These are phyloP conservation scores for Drosophila equinoxialis DNA, from an alignment of 1,140 invertebrate species.

Conservation along the genomic window DNA sequence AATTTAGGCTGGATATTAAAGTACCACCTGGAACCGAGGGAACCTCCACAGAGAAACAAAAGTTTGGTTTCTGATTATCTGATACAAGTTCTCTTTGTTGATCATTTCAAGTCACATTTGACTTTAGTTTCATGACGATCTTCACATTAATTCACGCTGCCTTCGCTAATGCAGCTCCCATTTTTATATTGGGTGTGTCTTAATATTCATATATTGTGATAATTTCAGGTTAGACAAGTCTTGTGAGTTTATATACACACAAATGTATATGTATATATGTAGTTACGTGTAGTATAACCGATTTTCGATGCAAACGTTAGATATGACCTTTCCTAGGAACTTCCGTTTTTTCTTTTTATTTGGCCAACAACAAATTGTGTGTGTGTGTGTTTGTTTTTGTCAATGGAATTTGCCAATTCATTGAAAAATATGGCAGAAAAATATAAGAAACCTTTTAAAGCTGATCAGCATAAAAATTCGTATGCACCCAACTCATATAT, in stretches of 20 bases:
- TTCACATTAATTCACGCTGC: not conserved
- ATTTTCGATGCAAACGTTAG: conserved; percentile 8
- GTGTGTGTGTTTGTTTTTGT: conserved; percentile 19
- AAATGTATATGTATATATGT: not conserved
- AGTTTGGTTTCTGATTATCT: not conserved
- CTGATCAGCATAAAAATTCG: conserved; percentile 16
- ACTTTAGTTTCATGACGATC: not conserved
- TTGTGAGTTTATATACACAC: not conserved
- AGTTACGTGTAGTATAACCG: too few relatives aligned
- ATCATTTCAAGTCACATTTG: not conserved
- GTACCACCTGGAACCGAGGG: not conserved
- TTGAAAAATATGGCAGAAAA: conserved; percentile 39
- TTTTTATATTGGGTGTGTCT: conserved; percentile 9
- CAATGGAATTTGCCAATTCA: conserved; percentile 55
- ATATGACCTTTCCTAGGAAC: conserved; percentile 39
- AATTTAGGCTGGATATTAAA: not conserved
- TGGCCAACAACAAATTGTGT: not conserved
- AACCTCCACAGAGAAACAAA: not conserved
- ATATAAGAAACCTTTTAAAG: conserved; percentile 26
- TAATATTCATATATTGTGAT: conserved; percentile 1
- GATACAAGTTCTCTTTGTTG: not conserved
- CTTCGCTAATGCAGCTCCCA: conserved; percentile 3
- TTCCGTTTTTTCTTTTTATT: conserved; percentile 30
- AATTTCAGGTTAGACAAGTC: conserved; percentile 11
- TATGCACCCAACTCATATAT: conserved; percentile 31